phyloP scores from a whole-genome alignment of 2,797 vertebrate genomes.

The Ctenopoma kingsleyae region DNA sequence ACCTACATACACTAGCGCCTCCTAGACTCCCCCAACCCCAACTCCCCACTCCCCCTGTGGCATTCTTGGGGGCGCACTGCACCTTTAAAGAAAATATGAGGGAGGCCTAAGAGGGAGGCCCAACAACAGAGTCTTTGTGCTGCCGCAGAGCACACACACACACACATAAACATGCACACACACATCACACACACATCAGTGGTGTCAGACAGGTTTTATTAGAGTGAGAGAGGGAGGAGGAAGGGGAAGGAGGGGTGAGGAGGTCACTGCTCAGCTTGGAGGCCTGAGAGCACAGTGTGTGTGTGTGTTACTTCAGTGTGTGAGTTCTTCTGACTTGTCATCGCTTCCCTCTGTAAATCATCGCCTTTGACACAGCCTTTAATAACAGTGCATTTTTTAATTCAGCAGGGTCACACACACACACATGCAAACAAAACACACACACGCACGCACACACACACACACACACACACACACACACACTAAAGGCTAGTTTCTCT shows the following conservation, averaged over 20 bases:
- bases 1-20: constrained; percentile 52
- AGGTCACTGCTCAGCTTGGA: constrained; percentile 88
- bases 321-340: constrained; percentile 88
- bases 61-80: constrained; percentile 84
- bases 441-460: constrained; percentile 21
- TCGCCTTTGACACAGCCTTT: constrained; percentile 85
- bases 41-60: constrained; percentile 75
- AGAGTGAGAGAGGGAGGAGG: constrained; percentile 79
- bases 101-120: constrained; percentile 84
- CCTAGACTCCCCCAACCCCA: constrained; percentile 47
- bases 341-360: constrained; percentile 87
- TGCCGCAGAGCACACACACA: constrained; percentile 64
- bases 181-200: constrained; percentile 69
- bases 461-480: constrained; percentile 29
- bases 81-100: constrained; percentile 90
- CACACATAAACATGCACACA: constrained; percentile 35
- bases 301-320: constrained; percentile 70
- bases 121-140: constrained; percentile 89
- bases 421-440: constrained; percentile 17
- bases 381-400: constrained; percentile 89
- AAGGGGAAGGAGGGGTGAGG: constrained; percentile 83
- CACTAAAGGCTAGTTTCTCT: constrained; percentile 40
- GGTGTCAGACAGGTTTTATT: constrained; percentile 88
- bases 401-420: constrained; percentile 76
- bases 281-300: constrained; percentile 79